Evolutionary conservation across 1,140 invertebrate species (phyloP).

Genomic region (Bradysia coprophila): DNA sequence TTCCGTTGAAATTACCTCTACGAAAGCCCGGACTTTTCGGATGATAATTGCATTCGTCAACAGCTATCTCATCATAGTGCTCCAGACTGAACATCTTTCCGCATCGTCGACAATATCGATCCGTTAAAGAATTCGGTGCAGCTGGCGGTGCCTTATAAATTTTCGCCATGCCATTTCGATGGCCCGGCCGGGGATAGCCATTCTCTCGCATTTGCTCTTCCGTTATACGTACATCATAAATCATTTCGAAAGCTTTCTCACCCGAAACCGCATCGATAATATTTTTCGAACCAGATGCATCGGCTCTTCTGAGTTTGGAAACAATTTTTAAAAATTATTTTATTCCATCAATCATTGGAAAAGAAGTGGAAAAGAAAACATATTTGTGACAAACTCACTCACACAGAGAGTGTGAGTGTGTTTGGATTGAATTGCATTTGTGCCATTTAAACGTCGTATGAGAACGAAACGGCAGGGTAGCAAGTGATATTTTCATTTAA

Average conservation of each 20-base stretch:
- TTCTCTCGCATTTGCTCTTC: constrained; percentile 64
- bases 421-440: too few species aligned
- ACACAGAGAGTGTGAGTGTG: too few species aligned
- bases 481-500: constrained; percentile 1
- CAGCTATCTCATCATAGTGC: constrained; percentile 48
- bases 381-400: neutral
- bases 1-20: constrained; percentile 33
- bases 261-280: constrained; percentile 14
- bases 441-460: too few species aligned
- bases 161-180: constrained; percentile 36
- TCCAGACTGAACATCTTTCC: constrained; percentile 58
- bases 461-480: too few species aligned
- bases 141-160: constrained; percentile 34
- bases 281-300: constrained; percentile 3
- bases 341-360: neutral
- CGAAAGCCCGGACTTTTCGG: constrained; percentile 68
- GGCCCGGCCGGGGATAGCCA: constrained; percentile 61
- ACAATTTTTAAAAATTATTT: too few species aligned
- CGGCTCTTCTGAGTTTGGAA: neutral
- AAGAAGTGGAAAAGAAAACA: neutral
- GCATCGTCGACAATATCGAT: constrained; percentile 69
- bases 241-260: constrained; percentile 19
- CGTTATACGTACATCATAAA: constrained; percentile 38
- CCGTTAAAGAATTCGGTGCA: constrained; percentile 38
- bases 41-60: constrained; percentile 78